Base-by-base conservation (phyloP, 2,113 vertebrate species). In the Casuarius casuarius region DNA sequence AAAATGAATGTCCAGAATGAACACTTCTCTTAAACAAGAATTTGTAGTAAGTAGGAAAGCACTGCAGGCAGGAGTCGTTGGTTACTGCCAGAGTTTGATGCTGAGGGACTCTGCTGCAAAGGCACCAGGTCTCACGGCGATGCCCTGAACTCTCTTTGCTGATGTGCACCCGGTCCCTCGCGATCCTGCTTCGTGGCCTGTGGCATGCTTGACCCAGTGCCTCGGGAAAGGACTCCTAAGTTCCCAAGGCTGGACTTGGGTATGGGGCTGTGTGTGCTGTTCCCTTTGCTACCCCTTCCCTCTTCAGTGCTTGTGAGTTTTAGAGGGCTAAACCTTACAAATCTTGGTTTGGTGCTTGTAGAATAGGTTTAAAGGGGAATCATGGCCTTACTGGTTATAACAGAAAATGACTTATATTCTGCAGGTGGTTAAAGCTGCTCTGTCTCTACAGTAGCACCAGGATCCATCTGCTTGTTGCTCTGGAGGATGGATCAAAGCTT, bases 261-360 rank as follows among this genome's bases (percentile, higher is more conserved):
- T 13, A 16, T 6, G n/a, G 23, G 4, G 65, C 65, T 38, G 33
- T 0, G 33, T 0, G 0, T 40, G 51, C 31, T 2, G 0, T 78
- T 74, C 12, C 6, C 21, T 81, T 68, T 59, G 54, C 8, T 2
- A 49, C 35, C 14, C 0, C 7, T 67, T 38, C 33, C 65, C 31
- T 5, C 3, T 42, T 44, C 2, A 12, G 38, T 75, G 28, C 31
- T 48, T 75, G 33, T 70, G 49, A 46, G 4, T 28, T 44, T n/a
- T 48, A 49, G 31, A 61, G 48, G 31, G 26, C 59, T 38, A 71
- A 87, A 28, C 38, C 16, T 29, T 61, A 31, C 1, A 71, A 54
- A 49, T 40, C 10, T 17, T 65, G 29, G 3, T 67, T 77, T 49
- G 19, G 5, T 46, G 26, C 35, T 18, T 28, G 22, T 66, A 29